phyloP scores from a whole-genome alignment of 2,888 invertebrate species.

The Anoplius nigerrimus region DNA sequence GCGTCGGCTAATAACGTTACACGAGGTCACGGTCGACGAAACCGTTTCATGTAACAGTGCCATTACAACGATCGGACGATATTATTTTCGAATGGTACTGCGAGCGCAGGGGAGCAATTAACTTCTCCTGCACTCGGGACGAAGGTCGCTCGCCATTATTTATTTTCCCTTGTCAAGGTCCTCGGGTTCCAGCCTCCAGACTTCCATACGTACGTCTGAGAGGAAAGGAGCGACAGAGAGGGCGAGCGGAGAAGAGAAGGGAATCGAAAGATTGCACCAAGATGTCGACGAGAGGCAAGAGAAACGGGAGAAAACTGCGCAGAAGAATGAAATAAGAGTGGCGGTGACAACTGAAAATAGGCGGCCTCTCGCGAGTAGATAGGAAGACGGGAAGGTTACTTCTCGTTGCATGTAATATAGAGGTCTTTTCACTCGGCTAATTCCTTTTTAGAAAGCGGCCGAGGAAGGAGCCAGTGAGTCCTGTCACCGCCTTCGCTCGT shows the following conservation, averaged over 20 bases:
- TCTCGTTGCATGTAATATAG: conserved; percentile 2
- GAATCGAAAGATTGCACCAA: too few species aligned
- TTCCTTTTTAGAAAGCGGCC: conserved; percentile 17
- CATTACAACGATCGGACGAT: conserved; percentile 52
- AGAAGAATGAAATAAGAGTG: too few species aligned
- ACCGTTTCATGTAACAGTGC: conserved; percentile 53
- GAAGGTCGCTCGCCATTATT: conserved; percentile 55
- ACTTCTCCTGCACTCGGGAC: conserved; percentile 39
- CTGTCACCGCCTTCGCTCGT: conserved; percentile 27
- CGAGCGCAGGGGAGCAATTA: conserved; percentile 46
- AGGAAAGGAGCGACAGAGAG: conserved; percentile 4
- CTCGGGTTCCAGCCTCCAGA: conserved; percentile 35
- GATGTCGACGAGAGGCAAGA: too few species aligned
- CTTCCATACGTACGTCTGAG: conserved; percentile 9
- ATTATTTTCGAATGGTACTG: conserved; percentile 55
- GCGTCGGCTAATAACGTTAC: conserved; percentile 28
- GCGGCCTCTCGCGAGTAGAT: too few species aligned
- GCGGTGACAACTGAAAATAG: too few species aligned
- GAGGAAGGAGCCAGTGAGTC: conserved; percentile 23
- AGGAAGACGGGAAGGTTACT: too few species aligned
- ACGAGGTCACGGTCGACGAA: conserved; percentile 43
- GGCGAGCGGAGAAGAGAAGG: not conserved
- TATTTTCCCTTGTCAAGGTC: conserved; percentile 54
- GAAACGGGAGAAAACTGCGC: not conserved
- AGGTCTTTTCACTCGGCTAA: conserved; percentile 3